Base-by-base conservation (phyloP, 37 sponge, comb jelly and placozoan genomes). In the Halichondria panicea region DNA sequence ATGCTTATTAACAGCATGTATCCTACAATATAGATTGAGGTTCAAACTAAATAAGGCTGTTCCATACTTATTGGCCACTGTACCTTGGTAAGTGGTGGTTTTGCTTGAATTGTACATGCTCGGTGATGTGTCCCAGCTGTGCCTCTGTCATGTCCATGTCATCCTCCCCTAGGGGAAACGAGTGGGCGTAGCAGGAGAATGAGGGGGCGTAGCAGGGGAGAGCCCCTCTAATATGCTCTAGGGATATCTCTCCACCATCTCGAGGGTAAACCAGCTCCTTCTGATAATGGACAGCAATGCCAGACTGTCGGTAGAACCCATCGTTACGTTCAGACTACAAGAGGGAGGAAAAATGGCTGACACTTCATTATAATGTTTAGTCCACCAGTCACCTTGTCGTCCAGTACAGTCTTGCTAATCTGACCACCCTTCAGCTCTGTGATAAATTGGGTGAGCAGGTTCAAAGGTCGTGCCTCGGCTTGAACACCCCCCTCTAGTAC, bases 211-310 rank as follows among this genome's bases (percentile, higher is more conserved):
- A 89, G 46, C 54, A 56, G 24, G 60, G 55, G 54, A 77, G 24
- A 28, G n/a, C 7, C n/a, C 84, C 89, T 60, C 89, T 67, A 12
- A 89, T n/a, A 70, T 75, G 40, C 43, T 89, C 89, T 4, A 83
- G 71, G 11, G 43, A 58, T 21, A 66, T 21, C 53, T 89, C 89
- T 12, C 77, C 84, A 28, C 84, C 89, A 5, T 35, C 45, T 0
- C 41, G 70, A 33, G 89, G 89, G 48, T 89, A 89, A 0, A 89
- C 84, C 32, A 61, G 39, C 7, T 79, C 40, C 62, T 89, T 89
- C 21, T 75, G 75, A 44, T 89, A 89, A 59, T 30, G 21, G 35
- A 63, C 67, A 1, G 44, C 44, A 55, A 50, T 6, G 1, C 57
- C 56, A 33, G 34, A 35, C 21, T 66, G 30, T 27, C 41, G n/a